Evolutionary conservation across 1,140 invertebrate genomes (phyloP), one percentile per base, ranked within the genome.

Genomic region (Belonocnema kinseyi): DNA sequence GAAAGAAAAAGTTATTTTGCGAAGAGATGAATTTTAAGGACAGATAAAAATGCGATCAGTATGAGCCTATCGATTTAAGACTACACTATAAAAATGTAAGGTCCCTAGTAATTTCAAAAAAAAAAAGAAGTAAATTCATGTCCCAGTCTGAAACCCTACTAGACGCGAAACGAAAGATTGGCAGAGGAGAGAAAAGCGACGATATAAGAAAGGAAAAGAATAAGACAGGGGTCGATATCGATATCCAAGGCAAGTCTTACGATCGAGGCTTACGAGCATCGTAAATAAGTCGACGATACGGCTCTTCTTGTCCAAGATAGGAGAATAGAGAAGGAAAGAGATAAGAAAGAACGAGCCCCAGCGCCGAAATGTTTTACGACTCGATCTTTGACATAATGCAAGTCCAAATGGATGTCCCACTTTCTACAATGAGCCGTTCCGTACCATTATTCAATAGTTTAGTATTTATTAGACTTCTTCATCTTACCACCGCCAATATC

Each of bases 271-370:
- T 88, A 88, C 85, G 87, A 81, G 78, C 87, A 85, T 86, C 86
- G 86, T 88, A 88, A 88, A 88, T 88, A 88, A 87, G 86, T 89
- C 87, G 80, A 77, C 82, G 87, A 85, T 88, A 88, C 81, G 84
- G 77, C 84, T 80, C 79, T 86, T 80, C 78, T 85, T 80, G 76
- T 79, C 77, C 74, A 81, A 81, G 80, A 77, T 80, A 82, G 53
- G 77, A 70, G 78, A 79, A 80, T 80, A 74, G 78, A 81, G 77
- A 82, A 75, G 79, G 70, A 54, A 74, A 79, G 73, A 80, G 80
- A 84, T 80, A 81, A 82, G 80, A 81, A 83, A 80, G 79, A 80
- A 82, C 10, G 40, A 46, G 40, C 40, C 8, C 40, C 10, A 10
- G 8, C 10, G 40, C 40, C 40, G 40, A 46, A 46, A 46, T 46